Conservation (phyloP, 30 jellyfish, hydroid and myxozoan genomes). For the Turritopsis dohrnii region DNA sequence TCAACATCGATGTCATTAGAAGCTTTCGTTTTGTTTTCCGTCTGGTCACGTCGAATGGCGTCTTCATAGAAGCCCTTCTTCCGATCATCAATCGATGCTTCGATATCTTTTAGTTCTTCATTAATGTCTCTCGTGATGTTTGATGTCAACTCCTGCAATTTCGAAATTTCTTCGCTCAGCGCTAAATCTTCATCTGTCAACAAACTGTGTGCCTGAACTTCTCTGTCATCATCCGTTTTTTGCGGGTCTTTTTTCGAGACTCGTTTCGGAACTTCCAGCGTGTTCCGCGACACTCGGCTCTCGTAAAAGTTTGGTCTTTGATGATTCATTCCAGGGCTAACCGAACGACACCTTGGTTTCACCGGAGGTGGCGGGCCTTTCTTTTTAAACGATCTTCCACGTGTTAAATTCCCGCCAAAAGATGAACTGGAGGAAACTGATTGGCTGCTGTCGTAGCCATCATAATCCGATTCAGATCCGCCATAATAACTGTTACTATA, state of each 20-base stretch:
- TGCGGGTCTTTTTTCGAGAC: background rate
- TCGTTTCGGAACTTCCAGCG: background rate
- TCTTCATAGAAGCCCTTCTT: constrained; percentile 60
- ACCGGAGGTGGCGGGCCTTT: constrained; percentile 69
- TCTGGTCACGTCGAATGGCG: constrained; percentile 37
- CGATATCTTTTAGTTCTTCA: constrained; percentile 33
- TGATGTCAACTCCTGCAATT: constrained; percentile 10
- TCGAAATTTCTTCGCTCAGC: constrained; percentile 14
- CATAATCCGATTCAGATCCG: constrained; percentile 20
- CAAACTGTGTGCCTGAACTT: constrained; percentile 27
- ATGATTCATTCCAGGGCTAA: constrained; percentile 48
- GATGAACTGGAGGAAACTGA: constrained; percentile 15
- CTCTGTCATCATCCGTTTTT: constrained; percentile 9
- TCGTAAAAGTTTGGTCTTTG: background rate
- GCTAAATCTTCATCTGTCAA: constrained; percentile 25
- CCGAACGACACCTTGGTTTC: constrained; percentile 50
- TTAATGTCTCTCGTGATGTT: background rate
- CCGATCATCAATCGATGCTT: constrained; percentile 59
- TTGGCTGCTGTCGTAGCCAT: constrained; percentile 29
- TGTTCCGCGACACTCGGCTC: background rate
- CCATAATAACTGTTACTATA: background rate
- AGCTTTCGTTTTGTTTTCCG: constrained; percentile 23
- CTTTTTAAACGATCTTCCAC: constrained; percentile 35
- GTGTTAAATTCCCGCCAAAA: constrained; percentile 10
- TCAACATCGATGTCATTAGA: constrained; percentile 51